Conservation (phyloP, 2,888 invertebrate species). For the Microctonus aethiopoides region DNA sequence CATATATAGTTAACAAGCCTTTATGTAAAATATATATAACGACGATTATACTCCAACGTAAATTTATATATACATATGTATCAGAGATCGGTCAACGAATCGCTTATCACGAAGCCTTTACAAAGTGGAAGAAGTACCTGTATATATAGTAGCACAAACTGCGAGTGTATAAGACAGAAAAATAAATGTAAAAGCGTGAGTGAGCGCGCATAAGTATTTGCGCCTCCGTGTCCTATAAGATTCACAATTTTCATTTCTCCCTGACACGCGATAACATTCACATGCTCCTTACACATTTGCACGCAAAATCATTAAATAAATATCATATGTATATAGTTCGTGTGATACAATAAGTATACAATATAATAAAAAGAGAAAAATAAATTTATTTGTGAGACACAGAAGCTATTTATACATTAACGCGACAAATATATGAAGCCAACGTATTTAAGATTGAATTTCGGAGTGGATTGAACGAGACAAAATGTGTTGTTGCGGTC, state of each 20-base stretch:
- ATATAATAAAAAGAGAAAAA: too few species aligned
- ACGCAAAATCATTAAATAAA: conserved; percentile 15
- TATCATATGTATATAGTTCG: neutral
- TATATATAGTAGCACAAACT: neutral
- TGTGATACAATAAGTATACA: neutral
- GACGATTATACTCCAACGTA: neutral
- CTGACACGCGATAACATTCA: conserved; percentile 28
- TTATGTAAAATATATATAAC: too few species aligned
- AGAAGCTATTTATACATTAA: neutral
- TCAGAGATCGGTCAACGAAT: conserved; percentile 21
- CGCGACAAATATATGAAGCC: neutral
- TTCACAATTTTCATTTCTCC: conserved; percentile 37
- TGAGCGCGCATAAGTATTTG: neutral
- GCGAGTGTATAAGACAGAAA: too few species aligned
- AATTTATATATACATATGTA: neutral
- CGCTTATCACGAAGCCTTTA: conserved; percentile 1
- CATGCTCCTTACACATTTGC: conserved; percentile 32
- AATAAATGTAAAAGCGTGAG: neutral
- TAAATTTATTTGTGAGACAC: neutral
- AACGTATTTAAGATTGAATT: conserved; percentile 6
- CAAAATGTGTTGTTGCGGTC: neutral
- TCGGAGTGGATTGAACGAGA: conserved; percentile 1
- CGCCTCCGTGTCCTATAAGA: neutral
- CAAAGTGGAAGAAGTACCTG: neutral
- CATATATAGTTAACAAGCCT: conserved; percentile 18